These are phyloP conservation scores for Morinoia aosen DNA, from an alignment of 2,888 invertebrate genomes.

Conservation along the genomic window DNA sequence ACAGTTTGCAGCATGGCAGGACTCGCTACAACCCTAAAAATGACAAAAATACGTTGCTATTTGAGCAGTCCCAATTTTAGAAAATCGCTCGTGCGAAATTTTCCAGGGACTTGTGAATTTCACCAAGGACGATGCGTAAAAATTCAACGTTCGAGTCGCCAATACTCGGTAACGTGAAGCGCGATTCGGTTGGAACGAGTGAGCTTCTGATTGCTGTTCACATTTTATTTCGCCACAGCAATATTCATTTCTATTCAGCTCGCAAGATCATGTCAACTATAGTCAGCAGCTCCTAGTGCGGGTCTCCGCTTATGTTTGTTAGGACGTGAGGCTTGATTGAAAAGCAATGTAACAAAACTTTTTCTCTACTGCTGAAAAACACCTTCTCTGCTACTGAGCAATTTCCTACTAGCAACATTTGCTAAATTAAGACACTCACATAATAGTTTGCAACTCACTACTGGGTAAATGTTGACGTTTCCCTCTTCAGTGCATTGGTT, in stretches of 20 bases:
- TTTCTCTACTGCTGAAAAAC: no score
- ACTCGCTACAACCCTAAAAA: not conserved
- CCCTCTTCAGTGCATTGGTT: not conserved
- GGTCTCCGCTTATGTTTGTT: not conserved
- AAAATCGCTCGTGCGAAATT: not conserved
- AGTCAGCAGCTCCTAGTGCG: not conserved
- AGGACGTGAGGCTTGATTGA: not conserved
- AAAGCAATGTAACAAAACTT: no score
- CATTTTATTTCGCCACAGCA: no score
- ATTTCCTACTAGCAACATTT: no score
- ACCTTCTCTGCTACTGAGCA: no score
- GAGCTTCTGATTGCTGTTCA: not conserved
- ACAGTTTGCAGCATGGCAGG: not conserved
- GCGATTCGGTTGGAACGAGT: not conserved
- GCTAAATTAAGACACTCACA: not conserved
- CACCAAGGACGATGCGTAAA: not conserved
- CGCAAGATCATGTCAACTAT: not conserved
- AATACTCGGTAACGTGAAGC: not conserved
- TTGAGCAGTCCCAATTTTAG: not conserved
- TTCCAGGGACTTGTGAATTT: not conserved
- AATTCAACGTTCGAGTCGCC: not conserved
- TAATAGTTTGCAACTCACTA: not conserved
- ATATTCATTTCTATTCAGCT: not conserved
- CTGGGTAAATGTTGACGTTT: not conserved
- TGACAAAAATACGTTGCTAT: not conserved